phyloP scores from a whole-genome alignment of 2,797 vertebrate genomes.

The Acanthis flammea region DNA sequence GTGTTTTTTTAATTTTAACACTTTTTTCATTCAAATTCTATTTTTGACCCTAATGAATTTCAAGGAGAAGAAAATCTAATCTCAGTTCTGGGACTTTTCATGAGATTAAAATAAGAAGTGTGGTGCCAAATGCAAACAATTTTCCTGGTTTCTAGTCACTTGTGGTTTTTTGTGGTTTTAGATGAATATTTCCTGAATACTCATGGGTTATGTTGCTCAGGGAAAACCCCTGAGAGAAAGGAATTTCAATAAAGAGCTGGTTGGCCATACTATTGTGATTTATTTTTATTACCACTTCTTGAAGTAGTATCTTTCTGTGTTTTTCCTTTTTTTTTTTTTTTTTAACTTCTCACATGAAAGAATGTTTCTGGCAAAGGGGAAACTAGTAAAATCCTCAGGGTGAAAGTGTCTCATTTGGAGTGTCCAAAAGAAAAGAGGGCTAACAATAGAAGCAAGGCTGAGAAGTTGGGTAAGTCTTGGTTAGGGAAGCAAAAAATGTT shows the following conservation, averaged over 20 bases:
- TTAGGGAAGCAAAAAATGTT: neutral
- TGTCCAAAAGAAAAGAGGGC: conserved; percentile 4
- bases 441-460: neutral
- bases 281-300: neutral
- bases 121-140: neutral
- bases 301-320: neutral
- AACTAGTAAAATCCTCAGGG: neutral
- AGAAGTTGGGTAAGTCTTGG: neutral
- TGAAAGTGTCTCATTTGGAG: neutral
- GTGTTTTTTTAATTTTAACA: neutral
- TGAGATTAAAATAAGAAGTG: neutral
- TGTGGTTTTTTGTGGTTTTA: neutral
- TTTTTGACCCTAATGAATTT: neutral
- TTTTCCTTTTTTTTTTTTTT: neutral
- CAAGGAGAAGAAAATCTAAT: neutral
- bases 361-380: neutral
- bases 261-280: neutral
- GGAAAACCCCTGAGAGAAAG: neutral
- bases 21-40: neutral
- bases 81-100: neutral
- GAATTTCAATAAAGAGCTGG: neutral
- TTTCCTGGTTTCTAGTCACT: neutral
- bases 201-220: neutral
- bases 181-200: neutral
- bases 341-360: neutral